These are phyloP conservation scores for Antheraea mylitta DNA, from an alignment of 1,140 invertebrate species.

Conservation along the genomic window DNA sequence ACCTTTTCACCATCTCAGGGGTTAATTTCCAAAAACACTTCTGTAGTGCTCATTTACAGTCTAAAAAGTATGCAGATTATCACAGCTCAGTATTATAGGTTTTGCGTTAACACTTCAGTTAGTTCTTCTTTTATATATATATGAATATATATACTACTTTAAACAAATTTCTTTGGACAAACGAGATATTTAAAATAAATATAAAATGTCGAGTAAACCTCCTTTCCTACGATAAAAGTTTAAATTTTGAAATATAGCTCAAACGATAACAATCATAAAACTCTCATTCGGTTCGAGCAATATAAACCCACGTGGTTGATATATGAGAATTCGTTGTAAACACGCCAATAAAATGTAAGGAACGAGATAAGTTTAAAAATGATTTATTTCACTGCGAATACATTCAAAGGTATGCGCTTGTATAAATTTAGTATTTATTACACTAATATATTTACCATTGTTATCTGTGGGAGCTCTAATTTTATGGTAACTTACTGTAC, in stretches of 20 bases:
- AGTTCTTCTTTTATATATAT: too few relatives aligned
- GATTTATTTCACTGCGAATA: conserved; percentile 1
- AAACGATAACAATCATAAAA: conserved; percentile 14
- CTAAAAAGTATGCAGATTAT: too few relatives aligned
- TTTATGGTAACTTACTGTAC: too few relatives aligned
- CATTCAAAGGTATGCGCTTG: conserved; percentile 2
- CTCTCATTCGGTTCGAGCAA: background rate
- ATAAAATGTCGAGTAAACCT: background rate
- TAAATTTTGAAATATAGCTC: conserved; percentile 6
- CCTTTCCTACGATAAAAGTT: background rate
- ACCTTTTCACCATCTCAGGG: too few relatives aligned
- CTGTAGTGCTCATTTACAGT: too few relatives aligned
- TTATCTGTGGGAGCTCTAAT: too few relatives aligned
- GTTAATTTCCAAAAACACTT: too few relatives aligned
- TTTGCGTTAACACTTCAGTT: too few relatives aligned
- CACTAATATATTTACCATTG: background rate
- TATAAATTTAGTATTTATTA: background rate
- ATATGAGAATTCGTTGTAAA: conserved; percentile 8
- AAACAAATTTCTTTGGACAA: too few relatives aligned
- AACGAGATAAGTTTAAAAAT: conserved; percentile 12
- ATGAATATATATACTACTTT: too few relatives aligned
- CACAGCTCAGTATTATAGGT: too few relatives aligned
- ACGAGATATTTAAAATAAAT: too few relatives aligned
- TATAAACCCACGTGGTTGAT: conserved; percentile 3
- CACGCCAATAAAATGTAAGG: conserved; percentile 9